Evolutionary conservation across 2,797 vertebrate species (phyloP), one percentile per base, ranked within the genome.

Genomic region (Gymnopithys bicolor): DNA sequence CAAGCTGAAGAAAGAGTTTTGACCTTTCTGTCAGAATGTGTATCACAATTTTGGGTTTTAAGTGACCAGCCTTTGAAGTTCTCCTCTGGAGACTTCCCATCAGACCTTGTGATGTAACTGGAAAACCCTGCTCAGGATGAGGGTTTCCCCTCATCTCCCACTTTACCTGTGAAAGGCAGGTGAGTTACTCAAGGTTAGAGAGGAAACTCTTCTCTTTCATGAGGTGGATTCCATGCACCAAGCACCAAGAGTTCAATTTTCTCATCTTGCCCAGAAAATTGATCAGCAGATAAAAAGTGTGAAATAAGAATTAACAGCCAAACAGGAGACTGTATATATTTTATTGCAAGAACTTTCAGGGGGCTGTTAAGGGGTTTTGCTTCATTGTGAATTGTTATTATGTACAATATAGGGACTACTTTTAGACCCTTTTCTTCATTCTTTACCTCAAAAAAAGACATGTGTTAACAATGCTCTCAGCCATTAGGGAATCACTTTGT

Each of bases 281-380:
- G 56, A 82, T 88, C 70, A 67, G 75, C 18, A 21, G 79, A 94
- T 58, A 84, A 86, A 91, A 84, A 60, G 37, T 48, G 43, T 91
- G 85, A 96, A 91, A 91, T 63, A 90, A 76, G 89, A 93, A 82
- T 66, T 66, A 93, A 56, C 19, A 78, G n/a, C 28, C 89, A 94
- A 81, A 86, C 52, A 93, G 9, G 13, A n/a, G 87, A 69, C 25
- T 35, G 69, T 56, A 35, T 71, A 3, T 76, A 43, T 82, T 90
- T 91, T 81, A 91, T 48, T 81, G 59, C 53, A 74, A 63, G 87
- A 86, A 73, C 10, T 58, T 88, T 79, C 80, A 46, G 6, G 59
- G 80, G 55, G 59, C 63, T 22, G 25, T 59, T 79, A 79, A 66
- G 33, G 49, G 37, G n/a, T 32, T 91, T 92, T 95, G 85, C 74